Evolutionary conservation across 2,888 invertebrate species (phyloP), one percentile per base, ranked within the genome.

Genomic region (Drosophila subsilvestris): DNA sequence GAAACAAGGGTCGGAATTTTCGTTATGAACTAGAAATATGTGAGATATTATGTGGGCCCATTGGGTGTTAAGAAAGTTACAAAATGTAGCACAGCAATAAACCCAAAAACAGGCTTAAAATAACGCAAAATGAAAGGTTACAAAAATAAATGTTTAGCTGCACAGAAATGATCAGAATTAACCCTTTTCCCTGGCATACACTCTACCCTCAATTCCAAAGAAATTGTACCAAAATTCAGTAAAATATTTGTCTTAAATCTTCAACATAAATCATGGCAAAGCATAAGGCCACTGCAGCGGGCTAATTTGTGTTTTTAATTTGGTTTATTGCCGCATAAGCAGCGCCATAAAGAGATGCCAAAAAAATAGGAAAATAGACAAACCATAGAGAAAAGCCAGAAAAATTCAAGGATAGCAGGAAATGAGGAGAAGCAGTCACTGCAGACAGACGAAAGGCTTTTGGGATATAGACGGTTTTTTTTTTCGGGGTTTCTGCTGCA

Each of bases 231-330:
- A 37, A 37, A 37, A 37, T 37, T 37, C 14, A 2, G 4, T 0
- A 37, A 37, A 6, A 37, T 37, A 2, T 45, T 44, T 5, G 10
- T 10, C 14, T 2, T 37, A 60, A 58, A 45, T 17, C 49, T 42
- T 37, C 1, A 43, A 32, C 50, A 55, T 58, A 58, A 77, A 43
- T 45, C 27, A 58, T 58, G 63, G n/a, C 20, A 43, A 50, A 44
- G 44, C 48, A 49, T 53, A 62, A 56, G 62, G 53, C 50, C 58
- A 80, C 83, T 88, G 84, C 84, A 80, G 58, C 72, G 62, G 66
- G 76, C 87, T 86, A 86, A 88, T 84, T 88, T 80, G 68, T 62
- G 71, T 72, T 78, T 86, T 84, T 84, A 88, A 84, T 88, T 84
- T 74, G 53, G 72, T 73, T 86, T 84, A 84, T 86, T 88, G 84